Base-by-base conservation (phyloP, 2,888 invertebrate species). In the Allygus modestus region DNA sequence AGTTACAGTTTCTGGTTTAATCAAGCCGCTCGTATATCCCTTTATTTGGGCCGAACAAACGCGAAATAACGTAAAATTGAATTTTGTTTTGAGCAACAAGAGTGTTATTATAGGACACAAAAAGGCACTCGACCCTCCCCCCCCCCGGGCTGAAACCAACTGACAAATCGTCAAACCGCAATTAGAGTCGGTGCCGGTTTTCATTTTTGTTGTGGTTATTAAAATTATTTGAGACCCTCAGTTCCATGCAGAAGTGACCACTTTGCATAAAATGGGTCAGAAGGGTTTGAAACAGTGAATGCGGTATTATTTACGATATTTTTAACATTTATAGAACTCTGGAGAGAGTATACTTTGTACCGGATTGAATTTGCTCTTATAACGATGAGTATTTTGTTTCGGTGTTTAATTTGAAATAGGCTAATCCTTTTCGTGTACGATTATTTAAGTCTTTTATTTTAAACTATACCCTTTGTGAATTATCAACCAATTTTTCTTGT, bases 41-140 rank as follows among this genome's bases (percentile, higher is more conserved):
- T 79, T 79, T 79, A 58, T 79, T 58, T 23, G 31, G 58, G 9
- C 58, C 33, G 11, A 31, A 77, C 79, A 58, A 58, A 79, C 51
- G 31, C 1, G 51, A 37, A 58, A 79, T 58, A 37, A 79, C 79
- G 37, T 23, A n/a, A 51, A 79, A 79, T 79, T 54, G 31, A 79
- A 58, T 33, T 79, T 79, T 79, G 58, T 58, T 58, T 79, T n/a
- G 17, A 41, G n/a, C 17, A 26, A 77, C 77, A 77, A 77, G 77
- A 79, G 79, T 26, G 46, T 58, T 79, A 79, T 79, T 79, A 54
- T 77, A 41, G 11, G 46, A 2, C 28, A 77, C 41, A 77, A 37
- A 79, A 54, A 58, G 79, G 20, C 33, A 37, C 54, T 79, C 37
- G 20, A 54, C 43, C 41, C 71, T 11, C 65, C 65, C 15, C 65